Percentiles rank a stretch among this genome's conserved stretches.
These are phyloP conservation scores for Cheilosia variabilis DNA, from an alignment of 2,888 invertebrate genomes.

Conservation along the genomic window DNA sequence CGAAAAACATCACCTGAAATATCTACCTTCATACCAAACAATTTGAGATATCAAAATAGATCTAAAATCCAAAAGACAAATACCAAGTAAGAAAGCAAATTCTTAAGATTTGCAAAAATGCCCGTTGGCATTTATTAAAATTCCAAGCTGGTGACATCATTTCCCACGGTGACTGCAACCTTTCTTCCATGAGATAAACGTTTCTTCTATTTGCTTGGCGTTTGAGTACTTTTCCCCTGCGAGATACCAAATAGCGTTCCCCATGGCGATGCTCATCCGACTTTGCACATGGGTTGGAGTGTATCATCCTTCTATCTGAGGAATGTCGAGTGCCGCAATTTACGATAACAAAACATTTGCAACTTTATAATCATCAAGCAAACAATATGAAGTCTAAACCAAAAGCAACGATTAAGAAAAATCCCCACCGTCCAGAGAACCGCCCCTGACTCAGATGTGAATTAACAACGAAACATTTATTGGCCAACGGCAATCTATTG, in stretches of 20 bases:
- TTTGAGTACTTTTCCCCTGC: conserved; percentile 4
- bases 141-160: not conserved
- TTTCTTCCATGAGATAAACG: not conserved
- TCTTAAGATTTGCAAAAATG: no score
- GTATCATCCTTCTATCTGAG: conserved; percentile 44
- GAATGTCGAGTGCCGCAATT: conserved; percentile 46
- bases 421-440: not conserved
- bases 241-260: not conserved
- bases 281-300: conserved; percentile 3
- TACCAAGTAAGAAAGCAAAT: no score
- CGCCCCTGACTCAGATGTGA: conserved; percentile 19
- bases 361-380: conserved; percentile 29
- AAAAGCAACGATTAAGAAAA: conserved; percentile 2
- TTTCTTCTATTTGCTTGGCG: conserved; percentile 22
- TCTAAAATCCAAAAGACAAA: no score
- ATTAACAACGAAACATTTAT: conserved; percentile 47
- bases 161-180: not conserved
- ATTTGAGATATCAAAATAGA: no score
- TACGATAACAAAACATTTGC: conserved; percentile 35
- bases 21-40: no score
- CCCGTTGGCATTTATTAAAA: not conserved
- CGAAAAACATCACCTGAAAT: no score
- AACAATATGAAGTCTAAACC: conserved; percentile 31
- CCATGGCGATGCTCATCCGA: not conserved
- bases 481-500: conserved; percentile 47